A percentile compares a stretch with the other conserved stretches of the same genome.
phyloP scores from a whole-genome alignment of 2,888 invertebrate genomes.

The Lobophora halterata region DNA sequence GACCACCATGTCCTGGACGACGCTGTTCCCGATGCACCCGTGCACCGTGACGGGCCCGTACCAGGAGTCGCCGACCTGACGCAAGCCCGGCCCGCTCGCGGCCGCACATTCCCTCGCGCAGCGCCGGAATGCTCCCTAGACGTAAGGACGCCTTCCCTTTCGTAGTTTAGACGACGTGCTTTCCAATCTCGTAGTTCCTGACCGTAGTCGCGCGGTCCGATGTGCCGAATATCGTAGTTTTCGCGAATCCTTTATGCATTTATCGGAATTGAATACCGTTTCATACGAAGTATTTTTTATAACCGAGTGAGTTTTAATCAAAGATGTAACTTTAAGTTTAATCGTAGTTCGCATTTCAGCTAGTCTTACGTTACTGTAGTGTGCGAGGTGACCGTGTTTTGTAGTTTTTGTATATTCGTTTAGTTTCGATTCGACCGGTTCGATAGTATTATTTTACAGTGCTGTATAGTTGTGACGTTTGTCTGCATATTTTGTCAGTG shows the following conservation, averaged over 20 bases:
- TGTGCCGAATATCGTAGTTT: constrained; percentile 33
- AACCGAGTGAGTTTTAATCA: constrained; percentile 78
- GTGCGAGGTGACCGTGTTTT: constrained; percentile 62
- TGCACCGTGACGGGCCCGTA: constrained; percentile 93
- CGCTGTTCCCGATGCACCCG: constrained; percentile 92
- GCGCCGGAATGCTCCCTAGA: constrained; percentile 33
- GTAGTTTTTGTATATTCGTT: constrained; percentile 72
- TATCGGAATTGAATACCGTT: constrained; percentile 71
- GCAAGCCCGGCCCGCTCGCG: constrained; percentile 43
- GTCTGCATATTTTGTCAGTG: constrained; percentile 76
- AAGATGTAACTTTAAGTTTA: constrained; percentile 79
- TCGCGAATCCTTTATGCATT: constrained; percentile 61
- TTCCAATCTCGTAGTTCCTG: constrained; percentile 70
- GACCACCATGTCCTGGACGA: constrained; percentile 92
- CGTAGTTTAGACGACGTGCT: constrained; percentile 47
- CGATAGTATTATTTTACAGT: constrained; percentile 56
- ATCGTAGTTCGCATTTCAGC: constrained; percentile 77
- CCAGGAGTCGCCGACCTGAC: constrained; percentile 83
- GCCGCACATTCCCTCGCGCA: constrained; percentile 39
- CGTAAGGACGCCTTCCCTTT: constrained; percentile 33
- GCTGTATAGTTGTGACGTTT: constrained; percentile 66
- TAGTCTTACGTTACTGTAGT: constrained; percentile 77
- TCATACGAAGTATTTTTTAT: constrained; percentile 64
- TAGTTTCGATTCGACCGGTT: constrained; percentile 57
- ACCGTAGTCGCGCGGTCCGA: constrained; percentile 46